Percentiles rank a stretch among this genome's conserved stretches.
These are phyloP conservation scores for Rotaria macrura DNA, from an alignment of 2,888 invertebrate genomes.

Conservation along the genomic window DNA sequence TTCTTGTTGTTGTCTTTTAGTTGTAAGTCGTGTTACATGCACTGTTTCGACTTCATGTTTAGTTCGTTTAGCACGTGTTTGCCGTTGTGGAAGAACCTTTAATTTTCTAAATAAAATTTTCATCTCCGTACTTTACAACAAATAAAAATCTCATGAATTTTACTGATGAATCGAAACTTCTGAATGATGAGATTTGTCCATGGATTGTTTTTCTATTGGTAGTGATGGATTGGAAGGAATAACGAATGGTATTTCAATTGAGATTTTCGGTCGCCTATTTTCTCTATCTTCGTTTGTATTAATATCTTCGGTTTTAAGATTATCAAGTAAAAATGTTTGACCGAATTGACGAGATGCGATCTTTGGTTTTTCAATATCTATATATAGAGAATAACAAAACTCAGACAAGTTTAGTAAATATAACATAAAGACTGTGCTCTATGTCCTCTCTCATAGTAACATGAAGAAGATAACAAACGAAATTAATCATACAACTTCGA, in stretches of 20 bases:
- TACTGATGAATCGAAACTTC: background rate
- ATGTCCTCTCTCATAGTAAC: too few relatives aligned
- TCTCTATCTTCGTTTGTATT: background rate
- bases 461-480: too few relatives aligned
- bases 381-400: too few relatives aligned
- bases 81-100: background rate
- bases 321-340: slow-evolving; percentile 7
- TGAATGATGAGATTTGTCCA: background rate
- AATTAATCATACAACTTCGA: too few relatives aligned
- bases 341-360: background rate
- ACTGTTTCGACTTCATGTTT: background rate
- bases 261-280: background rate
- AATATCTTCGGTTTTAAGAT: background rate
- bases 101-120: background rate
- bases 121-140: too few relatives aligned
- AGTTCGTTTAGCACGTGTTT: background rate
- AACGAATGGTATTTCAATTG: background rate
- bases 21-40: background rate
- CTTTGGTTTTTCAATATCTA: background rate
- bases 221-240: background rate
- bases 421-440: too few relatives aligned
- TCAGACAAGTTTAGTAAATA: too few relatives aligned
- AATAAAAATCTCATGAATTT: background rate
- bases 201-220: background rate
- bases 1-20: background rate